These are phyloP conservation scores for Phymatocera aterrima DNA, from an alignment of 2,888 invertebrate species.

Conservation along the genomic window DNA sequence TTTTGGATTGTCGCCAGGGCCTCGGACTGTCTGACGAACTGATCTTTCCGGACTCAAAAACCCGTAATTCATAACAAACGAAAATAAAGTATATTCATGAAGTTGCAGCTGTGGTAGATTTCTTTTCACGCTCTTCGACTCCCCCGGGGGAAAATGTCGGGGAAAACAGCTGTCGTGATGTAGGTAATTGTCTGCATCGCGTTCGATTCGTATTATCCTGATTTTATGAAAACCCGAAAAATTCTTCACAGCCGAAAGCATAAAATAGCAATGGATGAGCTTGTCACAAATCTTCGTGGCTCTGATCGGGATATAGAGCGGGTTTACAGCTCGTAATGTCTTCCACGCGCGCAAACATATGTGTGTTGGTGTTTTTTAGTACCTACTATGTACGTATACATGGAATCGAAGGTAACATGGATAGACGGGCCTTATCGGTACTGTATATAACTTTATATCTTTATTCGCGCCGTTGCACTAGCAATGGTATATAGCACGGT, in stretches of 20 bases:
- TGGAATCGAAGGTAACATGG: background rate
- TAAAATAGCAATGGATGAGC: conserved; percentile 49
- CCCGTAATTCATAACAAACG: background rate
- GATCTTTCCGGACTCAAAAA: background rate
- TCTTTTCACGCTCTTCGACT: too few species aligned
- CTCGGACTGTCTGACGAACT: background rate
- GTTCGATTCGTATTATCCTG: background rate
- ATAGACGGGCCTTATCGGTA: background rate
- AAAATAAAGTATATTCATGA: too few species aligned
- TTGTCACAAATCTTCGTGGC: conserved; percentile 48
- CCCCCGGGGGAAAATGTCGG: background rate
- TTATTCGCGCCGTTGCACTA: background rate
- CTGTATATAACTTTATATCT: conserved; percentile 11
- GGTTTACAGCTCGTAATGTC: conserved; percentile 32
- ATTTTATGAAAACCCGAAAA: background rate
- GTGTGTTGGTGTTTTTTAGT: background rate
- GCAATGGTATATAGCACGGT: conserved; percentile 12
- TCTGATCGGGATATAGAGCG: conserved; percentile 49
- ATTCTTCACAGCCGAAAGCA: background rate
- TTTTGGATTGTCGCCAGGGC: background rate
- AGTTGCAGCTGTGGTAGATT: too few species aligned
- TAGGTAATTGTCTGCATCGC: background rate
- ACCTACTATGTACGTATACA: background rate
- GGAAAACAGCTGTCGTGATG: too few species aligned
- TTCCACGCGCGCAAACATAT: background rate